Evolutionary conservation across 1,140 invertebrate species (phyloP), one percentile per base, ranked within the genome.

Genomic region (Drosophila bocki): DNA sequence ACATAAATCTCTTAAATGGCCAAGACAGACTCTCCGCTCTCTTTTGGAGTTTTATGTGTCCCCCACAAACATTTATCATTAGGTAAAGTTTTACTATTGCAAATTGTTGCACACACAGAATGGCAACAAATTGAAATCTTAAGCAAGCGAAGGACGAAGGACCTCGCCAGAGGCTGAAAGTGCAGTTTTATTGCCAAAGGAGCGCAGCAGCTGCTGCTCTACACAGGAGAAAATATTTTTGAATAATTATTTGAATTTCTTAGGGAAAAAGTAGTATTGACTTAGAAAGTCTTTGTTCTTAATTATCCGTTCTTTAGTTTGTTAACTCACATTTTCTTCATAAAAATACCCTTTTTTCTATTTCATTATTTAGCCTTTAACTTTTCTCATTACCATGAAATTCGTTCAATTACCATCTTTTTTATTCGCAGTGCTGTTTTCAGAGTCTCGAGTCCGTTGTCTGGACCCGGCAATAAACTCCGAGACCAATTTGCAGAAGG

Each of bases 401-500:
- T 51, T 8, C 2, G 8, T 3, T 7, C 1, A 17, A 15, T 26
- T 41, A 26, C 0, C 15, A 37, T n/a, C 1, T 9, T 26, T 39
- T 56, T 39, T 22, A 3, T 37, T 15, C 2, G 35, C 19, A 56
- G 53, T 56, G 53, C 19, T 11, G 13, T 26, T 39, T 33, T 7
- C 17, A 33, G 22, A 65, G 78, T 63, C 71, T 33, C 44, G 15
- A 57, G 68, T 60, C 37, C 29, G 53, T 15, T 59, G 65, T 69
- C 45, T 47, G 35, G 61, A 67, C 44, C 19, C 53, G 67, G 85
- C 85, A 75, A 88, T 88, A 88, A 88, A 88, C 78, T 81, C 60
- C 32, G 64, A 85, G 86, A 90, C 85, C 85, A 88, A 88, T 88
- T 88, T 88, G 85, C 86, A 90, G 85, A 88, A 88, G 85, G 85